A percentile compares a stretch with the other conserved stretches of the same genome.
phyloP scores from a whole-genome alignment of 2,113 vertebrate genomes.

The Xiphorhynchus elegans region DNA sequence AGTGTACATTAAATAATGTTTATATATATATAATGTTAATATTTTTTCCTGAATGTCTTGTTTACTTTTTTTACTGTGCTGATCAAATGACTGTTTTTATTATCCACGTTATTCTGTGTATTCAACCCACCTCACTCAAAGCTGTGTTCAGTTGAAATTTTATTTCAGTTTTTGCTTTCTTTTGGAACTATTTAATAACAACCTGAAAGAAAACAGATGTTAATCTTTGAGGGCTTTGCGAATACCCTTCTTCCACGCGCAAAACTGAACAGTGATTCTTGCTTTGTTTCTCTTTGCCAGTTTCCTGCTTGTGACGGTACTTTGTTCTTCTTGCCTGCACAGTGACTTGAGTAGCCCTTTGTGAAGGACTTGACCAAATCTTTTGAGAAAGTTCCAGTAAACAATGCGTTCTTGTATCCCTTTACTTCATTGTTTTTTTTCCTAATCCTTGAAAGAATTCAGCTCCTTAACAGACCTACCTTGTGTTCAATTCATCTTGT shows the following conservation, averaged over 20 bases:
- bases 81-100: background rate
- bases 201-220: background rate
- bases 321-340: slow-evolving; percentile 39
- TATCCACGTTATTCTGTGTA: background rate
- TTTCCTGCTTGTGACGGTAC: background rate
- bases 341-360: slow-evolving; percentile 42
- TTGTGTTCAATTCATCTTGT: slow-evolving; percentile 45
- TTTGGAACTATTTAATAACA: background rate
- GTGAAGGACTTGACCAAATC: slow-evolving; percentile 20
- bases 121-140: background rate
- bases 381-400: slow-evolving; percentile 10
- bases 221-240: background rate
- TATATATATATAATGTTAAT: background rate
- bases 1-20: background rate
- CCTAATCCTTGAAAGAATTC: slow-evolving; percentile 55
- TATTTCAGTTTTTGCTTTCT: background rate
- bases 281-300: background rate
- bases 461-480: slow-evolving; percentile 10
- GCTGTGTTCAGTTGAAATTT: background rate
- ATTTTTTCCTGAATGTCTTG: background rate
- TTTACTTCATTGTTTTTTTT: background rate
- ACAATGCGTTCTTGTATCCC: slow-evolving; percentile 42
- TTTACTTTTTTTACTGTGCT: background rate
- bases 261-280: background rate
- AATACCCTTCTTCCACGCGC: background rate